Evolutionary conservation across 1,140 invertebrate species (phyloP).

Genomic region (Chionoecetes opilio): DNA sequence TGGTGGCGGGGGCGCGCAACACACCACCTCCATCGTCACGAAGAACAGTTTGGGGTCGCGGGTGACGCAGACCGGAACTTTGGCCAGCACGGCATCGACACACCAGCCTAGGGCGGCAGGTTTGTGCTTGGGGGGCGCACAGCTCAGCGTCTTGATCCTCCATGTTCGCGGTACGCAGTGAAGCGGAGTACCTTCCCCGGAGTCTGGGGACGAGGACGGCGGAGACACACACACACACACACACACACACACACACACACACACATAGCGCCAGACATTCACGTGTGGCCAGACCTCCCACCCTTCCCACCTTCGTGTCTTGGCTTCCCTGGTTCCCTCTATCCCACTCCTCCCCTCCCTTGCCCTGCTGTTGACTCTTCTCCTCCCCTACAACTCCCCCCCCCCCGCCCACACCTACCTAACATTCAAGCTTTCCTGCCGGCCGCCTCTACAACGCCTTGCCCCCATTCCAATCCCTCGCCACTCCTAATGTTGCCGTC

Average conservation of each 20-base stretch:
- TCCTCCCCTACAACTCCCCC: not conserved
- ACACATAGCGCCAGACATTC: not conserved
- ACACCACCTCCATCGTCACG: constrained; percentile 96
- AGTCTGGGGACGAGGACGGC: constrained; percentile 87
- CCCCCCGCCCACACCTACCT: not conserved
- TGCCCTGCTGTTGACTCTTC: not conserved
- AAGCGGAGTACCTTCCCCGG: constrained; percentile 95
- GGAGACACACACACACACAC: not conserved
- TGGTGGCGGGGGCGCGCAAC: constrained; percentile 84
- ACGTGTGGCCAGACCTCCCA: not conserved
- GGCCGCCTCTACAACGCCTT: not conserved
- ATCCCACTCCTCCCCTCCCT: not conserved
- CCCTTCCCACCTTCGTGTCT: not conserved
- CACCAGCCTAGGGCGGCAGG: constrained; percentile 94
- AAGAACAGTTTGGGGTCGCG: constrained; percentile 95
- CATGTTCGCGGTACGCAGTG: constrained; percentile 93
- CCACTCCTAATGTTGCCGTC: not conserved
- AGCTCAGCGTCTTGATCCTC: constrained; percentile 96
- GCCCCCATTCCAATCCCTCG: not conserved
- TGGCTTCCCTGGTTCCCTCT: not conserved
- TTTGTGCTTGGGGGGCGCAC: constrained; percentile 93
- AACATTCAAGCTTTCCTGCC: not conserved
- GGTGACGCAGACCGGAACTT: constrained; percentile 95
- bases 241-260: not conserved
- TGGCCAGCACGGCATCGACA: constrained; percentile 90